Conservation (phyloP, 2,797 vertebrate species). For the Lepidocolaptes lacrymiger region DNA sequence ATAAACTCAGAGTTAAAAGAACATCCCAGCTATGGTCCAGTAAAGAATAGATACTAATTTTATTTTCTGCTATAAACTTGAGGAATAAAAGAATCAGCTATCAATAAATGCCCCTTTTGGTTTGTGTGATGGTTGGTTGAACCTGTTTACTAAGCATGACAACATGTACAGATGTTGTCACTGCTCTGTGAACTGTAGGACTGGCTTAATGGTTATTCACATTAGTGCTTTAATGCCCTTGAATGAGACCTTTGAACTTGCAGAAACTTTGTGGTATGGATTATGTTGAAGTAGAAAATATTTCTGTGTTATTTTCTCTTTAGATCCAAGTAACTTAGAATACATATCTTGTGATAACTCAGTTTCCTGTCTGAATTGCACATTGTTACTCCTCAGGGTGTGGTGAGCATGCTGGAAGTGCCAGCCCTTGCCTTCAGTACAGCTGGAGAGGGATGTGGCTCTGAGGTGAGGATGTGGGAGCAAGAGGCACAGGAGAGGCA, state of each 20-base stretch:
- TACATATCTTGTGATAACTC: neutral
- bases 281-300: neutral
- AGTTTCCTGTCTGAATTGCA: slow-evolving; percentile 5
- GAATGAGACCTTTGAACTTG: neutral
- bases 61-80: neutral
- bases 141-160: neutral
- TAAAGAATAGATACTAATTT: neutral
- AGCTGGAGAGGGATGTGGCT: neutral
- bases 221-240: neutral
- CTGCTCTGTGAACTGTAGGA: neutral
- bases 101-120: too few relatives aligned
- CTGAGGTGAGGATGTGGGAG: neutral
- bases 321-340: neutral
- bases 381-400: neutral
- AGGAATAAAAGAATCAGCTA: neutral
- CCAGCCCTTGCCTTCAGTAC: neutral
- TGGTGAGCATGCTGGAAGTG: neutral
- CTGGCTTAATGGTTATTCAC: neutral
- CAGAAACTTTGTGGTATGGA: neutral
- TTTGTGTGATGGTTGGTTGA: neutral
- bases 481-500: neutral
- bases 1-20: neutral
- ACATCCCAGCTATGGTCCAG: neutral
- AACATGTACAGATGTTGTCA: neutral
- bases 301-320: neutral